These are phyloP conservation scores for Nanorana parkeri DNA, from an alignment of 2,113 vertebrate genomes.

Conservation along the genomic window DNA sequence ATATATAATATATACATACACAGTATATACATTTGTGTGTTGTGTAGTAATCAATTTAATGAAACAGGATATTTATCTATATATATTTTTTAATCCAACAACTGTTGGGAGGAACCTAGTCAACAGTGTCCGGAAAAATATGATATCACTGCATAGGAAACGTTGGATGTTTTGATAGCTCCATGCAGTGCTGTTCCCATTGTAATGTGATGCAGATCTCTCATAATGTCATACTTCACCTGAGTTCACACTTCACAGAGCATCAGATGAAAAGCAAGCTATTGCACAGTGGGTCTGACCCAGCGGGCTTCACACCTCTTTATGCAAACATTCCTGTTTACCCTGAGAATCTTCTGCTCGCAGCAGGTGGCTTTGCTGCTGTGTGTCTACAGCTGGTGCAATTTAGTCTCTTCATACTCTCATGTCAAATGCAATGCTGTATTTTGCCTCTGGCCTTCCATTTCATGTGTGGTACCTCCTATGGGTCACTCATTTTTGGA, in stretches of 20 bases:
- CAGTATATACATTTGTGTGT: too few relatives aligned
- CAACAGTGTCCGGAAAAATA: neutral
- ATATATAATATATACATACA: too few relatives aligned
- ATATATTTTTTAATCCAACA: too few relatives aligned
- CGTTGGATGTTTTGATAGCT: conserved; percentile 12
- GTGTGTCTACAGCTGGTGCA: conserved; percentile 47
- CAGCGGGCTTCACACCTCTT: neutral
- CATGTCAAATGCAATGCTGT: neutral
- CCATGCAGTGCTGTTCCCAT: neutral
- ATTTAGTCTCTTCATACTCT: conserved; percentile 4
- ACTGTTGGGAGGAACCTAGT: neutral
- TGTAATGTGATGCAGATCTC: conserved; percentile 3
- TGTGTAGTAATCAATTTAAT: too few relatives aligned
- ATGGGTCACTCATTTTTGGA: neutral
- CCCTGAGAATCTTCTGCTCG: neutral
- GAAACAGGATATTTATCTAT: too few relatives aligned
- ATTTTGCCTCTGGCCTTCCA: conserved; percentile 12
- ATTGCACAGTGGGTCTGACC: conserved; percentile 2
- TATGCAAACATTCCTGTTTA: neutral
- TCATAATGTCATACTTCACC: neutral
- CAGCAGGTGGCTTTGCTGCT: neutral
- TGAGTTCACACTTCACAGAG: neutral
- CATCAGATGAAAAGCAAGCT: neutral
- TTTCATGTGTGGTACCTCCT: conserved; percentile 8
- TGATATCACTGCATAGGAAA: neutral